Percentiles rank a stretch among this genome's conserved stretches.
Evolutionary conservation across 2,888 invertebrate species (phyloP).

Genomic region (Himalopsyche anomala): DNA sequence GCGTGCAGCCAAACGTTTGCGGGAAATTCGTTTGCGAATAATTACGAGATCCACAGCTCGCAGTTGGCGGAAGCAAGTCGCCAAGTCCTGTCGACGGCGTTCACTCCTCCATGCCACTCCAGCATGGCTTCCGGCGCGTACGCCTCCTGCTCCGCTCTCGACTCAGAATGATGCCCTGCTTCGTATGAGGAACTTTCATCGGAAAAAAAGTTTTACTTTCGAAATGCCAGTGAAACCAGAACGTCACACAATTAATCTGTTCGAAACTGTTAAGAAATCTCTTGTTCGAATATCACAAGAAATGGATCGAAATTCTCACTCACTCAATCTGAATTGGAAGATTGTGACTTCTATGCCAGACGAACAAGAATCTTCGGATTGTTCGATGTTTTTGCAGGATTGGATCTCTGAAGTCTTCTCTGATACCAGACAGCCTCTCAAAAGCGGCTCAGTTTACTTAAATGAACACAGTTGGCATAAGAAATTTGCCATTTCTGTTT

Average conservation of each 20-base stretch:
- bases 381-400: conserved; percentile 73
- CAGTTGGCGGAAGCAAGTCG: conserved; percentile 71
- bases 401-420: conserved; percentile 74
- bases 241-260: conserved; percentile 71
- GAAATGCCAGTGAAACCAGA: conserved; percentile 68
- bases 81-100: conserved; percentile 71
- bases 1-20: conserved; percentile 70
- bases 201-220: conserved; percentile 53
- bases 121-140: conserved; percentile 71
- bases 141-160: conserved; percentile 40
- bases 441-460: conserved; percentile 72
- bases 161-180: conserved; percentile 55
- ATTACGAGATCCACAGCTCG: conserved; percentile 67
- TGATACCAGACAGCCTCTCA: conserved; percentile 69
- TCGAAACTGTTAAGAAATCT: conserved; percentile 74
- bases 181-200: conserved; percentile 63
- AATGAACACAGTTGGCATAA: conserved; percentile 74
- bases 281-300: conserved; percentile 75
- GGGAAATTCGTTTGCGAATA: conserved; percentile 72
- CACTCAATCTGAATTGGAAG: conserved; percentile 78
- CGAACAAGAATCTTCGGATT: conserved; percentile 72
- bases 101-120: conserved; percentile 73
- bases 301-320: conserved; percentile 73
- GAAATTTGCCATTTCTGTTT: conserved; percentile 74
- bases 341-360: conserved; percentile 78